Percentiles rank a stretch among this genome's conserved stretches.
phyloP scores from a whole-genome alignment of 2,888 invertebrate genomes.

The Plagodis pulveraria region DNA sequence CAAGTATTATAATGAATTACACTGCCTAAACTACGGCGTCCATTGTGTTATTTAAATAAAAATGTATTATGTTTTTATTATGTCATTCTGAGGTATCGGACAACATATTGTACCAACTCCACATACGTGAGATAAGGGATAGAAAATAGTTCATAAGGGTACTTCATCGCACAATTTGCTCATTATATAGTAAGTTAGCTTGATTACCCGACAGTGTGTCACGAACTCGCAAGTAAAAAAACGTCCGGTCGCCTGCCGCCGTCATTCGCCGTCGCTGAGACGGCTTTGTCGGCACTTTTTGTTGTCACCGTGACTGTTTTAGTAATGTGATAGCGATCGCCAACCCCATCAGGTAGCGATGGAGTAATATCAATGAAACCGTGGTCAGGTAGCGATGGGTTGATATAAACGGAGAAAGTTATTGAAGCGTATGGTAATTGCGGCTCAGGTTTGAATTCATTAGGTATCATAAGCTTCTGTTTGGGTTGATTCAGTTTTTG shows the following conservation, averaged over 20 bases:
- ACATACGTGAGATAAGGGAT: too few species aligned
- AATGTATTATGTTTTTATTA: too few species aligned
- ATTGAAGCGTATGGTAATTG: slow-evolving; percentile 27
- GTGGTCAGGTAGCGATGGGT: slow-evolving; percentile 73
- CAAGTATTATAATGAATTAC: too few species aligned
- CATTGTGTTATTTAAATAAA: too few species aligned
- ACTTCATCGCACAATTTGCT: too few species aligned
- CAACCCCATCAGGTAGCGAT: slow-evolving; percentile 69
- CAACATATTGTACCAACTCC: too few species aligned
- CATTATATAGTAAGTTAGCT: background rate
- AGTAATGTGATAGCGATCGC: slow-evolving; percentile 74
- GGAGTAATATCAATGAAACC: slow-evolving; percentile 34
- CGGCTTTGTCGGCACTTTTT: slow-evolving; percentile 81
- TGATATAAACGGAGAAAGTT: slow-evolving; percentile 53
- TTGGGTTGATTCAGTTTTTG: too few species aligned
- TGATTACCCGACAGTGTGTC: slow-evolving; percentile 40
- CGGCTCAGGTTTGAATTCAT: background rate
- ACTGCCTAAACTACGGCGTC: too few species aligned
- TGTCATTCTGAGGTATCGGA: too few species aligned
- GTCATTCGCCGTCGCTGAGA: slow-evolving; percentile 49
- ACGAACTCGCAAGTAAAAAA: slow-evolving; percentile 55
- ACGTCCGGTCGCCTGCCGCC: slow-evolving; percentile 58
- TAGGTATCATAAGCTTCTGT: background rate
- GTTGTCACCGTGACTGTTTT: slow-evolving; percentile 77
- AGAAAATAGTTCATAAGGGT: too few species aligned